Evolutionary conservation across 2,888 invertebrate genomes (phyloP).

Genomic region (Acanthacorydalis orientalis): DNA sequence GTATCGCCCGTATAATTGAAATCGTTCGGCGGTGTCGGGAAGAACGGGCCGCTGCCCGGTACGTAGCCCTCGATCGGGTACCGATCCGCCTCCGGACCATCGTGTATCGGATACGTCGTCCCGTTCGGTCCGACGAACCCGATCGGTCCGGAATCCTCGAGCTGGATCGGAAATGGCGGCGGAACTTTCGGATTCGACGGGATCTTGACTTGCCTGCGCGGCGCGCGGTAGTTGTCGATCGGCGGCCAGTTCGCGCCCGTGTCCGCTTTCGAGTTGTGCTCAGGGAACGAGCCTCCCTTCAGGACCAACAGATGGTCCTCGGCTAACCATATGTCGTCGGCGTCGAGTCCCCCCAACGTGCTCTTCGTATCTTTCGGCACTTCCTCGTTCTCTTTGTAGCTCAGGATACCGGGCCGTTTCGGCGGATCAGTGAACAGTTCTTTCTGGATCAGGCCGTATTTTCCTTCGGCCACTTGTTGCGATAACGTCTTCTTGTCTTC

Average conservation of each 20-base stretch:
- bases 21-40: slow-evolving; percentile 35
- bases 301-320: slow-evolving; percentile 75
- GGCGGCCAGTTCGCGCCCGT: slow-evolving; percentile 50
- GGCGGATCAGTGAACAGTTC: slow-evolving; percentile 57
- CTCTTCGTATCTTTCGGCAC: slow-evolving; percentile 64
- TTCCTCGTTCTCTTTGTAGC: slow-evolving; percentile 65
- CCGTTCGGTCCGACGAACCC: slow-evolving; percentile 71
- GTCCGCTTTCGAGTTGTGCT: slow-evolving; percentile 25
- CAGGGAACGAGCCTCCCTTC: slow-evolving; percentile 58
- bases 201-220: slow-evolving; percentile 68
- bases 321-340: slow-evolving; percentile 79
- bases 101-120: slow-evolving; percentile 53
- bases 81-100: slow-evolving; percentile 21
- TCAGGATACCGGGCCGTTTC: slow-evolving; percentile 64
- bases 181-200: slow-evolving; percentile 69
- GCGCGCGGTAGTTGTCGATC: slow-evolving; percentile 71
- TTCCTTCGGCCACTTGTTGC: slow-evolving; percentile 82
- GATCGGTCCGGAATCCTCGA: slow-evolving; percentile 70
- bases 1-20: slow-evolving; percentile 37
- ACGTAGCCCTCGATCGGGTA: slow-evolving; percentile 24
- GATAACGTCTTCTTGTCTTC: slow-evolving; percentile 70
- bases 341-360: slow-evolving; percentile 59
- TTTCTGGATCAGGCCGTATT: slow-evolving; percentile 75
- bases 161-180: slow-evolving; percentile 86
- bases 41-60: slow-evolving; percentile 32